Base-by-base conservation (phyloP, 2,797 vertebrate genomes). In the Poeciliopsis paucimaculata region DNA sequence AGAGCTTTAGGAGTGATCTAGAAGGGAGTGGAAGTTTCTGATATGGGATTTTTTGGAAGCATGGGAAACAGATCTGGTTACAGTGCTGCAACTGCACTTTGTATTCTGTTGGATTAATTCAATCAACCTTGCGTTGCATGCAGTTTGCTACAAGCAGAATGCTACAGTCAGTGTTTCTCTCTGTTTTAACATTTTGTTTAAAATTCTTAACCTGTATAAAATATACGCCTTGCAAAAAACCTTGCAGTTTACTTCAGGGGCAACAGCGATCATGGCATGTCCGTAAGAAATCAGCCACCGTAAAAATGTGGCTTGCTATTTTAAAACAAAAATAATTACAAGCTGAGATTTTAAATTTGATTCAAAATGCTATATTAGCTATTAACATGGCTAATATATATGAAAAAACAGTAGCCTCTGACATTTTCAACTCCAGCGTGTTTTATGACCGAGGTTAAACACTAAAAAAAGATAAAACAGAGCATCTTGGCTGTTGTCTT, bases 21-120 rank as follows among this genome's bases (percentile, higher is more conserved):
- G 78, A 76, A 86, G 82, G 85, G 85, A 87, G 84, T 47, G 64
- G 72, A 84, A 89, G 79, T 90, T 84, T 23, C 31, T 84, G 87
- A 92, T 90, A 85, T 60, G 87, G 83, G 76, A 66, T 87, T 85
- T 83, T 79, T 68, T 77, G 45, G 47, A 86, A 82, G 82, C 84
- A 87, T 86, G 86, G 85, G 86, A 91, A 91, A 87, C 55, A 10
- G 77, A 88, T 78, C 83, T 39, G 77, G 78, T 70, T 73, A 12
- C 78, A 55, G 45, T 39, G 71, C 72, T 12, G 79, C 49, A 81
- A 82, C 85, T 77, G 91, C 68, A 51, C 75, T 74, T 31, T 36
- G 71, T 46, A 72, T 45, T 16, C 34, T 74, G 10, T 76, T 88
- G 78, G 75, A 13, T 71, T 45, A 28, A 46, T 26, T n/a, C 43